phyloP scores from a whole-genome alignment of 2,888 invertebrate genomes.

The Meghimatium bilineatum region DNA sequence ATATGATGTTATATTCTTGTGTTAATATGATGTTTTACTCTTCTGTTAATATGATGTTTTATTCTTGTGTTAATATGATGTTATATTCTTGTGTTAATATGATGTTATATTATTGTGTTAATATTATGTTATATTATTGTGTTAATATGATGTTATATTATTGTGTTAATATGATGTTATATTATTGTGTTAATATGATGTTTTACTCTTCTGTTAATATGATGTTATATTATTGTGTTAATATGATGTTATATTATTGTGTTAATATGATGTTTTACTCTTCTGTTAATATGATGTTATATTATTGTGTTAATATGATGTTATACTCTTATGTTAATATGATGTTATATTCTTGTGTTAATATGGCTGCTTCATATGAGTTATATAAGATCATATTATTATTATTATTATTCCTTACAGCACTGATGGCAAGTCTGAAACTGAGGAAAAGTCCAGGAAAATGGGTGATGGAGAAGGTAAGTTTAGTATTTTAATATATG shows the following conservation, averaged over 20 bases:
- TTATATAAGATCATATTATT: too few relatives aligned
- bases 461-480: constrained; percentile 22
- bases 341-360: too few relatives aligned
- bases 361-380: too few relatives aligned
- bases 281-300: too few relatives aligned
- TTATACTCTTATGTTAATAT: too few relatives aligned
- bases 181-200: too few relatives aligned
- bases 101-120: too few relatives aligned
- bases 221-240: background rate
- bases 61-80: background rate
- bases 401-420: constrained; percentile 18
- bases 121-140: background rate
- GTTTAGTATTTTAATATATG: background rate
- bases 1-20: too few relatives aligned
- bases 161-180: background rate
- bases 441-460: constrained; percentile 23
- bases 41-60: too few relatives aligned
- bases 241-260: too few relatives aligned
- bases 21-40: background rate
- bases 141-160: too few relatives aligned
- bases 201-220: background rate
- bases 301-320: background rate
- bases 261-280: background rate
- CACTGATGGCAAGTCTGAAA: constrained; percentile 13
- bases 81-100: too few relatives aligned